Evolutionary conservation across 2,113 vertebrate species (phyloP).

Genomic region (Nothocercus nigrocapillus): DNA sequence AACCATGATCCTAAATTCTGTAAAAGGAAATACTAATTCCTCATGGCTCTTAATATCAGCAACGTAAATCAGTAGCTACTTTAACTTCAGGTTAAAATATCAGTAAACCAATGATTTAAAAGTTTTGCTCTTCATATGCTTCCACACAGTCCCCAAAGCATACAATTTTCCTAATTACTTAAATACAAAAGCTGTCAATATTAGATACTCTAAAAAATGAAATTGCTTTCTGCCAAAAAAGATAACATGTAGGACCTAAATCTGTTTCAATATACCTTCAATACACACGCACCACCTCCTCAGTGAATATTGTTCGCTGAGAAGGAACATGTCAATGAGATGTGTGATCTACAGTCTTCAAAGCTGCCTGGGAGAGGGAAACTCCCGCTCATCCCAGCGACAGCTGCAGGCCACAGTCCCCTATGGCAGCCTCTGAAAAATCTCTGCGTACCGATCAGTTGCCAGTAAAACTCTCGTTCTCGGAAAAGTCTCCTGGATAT

Average conservation of each 20-base stretch:
- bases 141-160: neutral
- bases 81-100: neutral
- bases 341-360: neutral
- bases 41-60: neutral
- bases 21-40: neutral
- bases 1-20: neutral
- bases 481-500: neutral
- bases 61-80: neutral
- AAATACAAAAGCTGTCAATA: neutral
- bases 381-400: neutral
- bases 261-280: neutral
- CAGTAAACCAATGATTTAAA: neutral
- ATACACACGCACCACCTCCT: neutral
- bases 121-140: neutral
- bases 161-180: neutral
- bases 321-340: neutral
- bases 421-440: neutral
- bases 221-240: neutral
- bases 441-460: neutral
- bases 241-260: neutral
- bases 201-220: neutral
- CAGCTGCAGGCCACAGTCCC: neutral
- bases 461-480: constrained; percentile 8
- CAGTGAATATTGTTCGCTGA: neutral
- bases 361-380: neutral